These are phyloP conservation scores for Pandemis corylana DNA, from an alignment of 2,888 invertebrate genomes.

Conservation along the genomic window DNA sequence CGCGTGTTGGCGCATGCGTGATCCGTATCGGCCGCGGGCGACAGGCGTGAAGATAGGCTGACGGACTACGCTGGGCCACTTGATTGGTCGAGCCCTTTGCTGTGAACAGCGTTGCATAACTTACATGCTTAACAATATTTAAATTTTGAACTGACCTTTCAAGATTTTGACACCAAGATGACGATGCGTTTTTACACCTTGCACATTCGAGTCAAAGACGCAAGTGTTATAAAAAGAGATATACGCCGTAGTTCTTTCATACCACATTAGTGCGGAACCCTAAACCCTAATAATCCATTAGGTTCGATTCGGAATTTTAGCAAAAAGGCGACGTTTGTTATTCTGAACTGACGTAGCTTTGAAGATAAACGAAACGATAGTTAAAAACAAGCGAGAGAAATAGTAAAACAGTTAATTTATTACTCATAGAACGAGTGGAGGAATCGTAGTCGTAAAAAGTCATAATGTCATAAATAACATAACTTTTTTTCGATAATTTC, in stretches of 20 bases:
- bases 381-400: no score
- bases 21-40: slow-evolving; percentile 55
- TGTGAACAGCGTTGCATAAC: not conserved
- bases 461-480: not conserved
- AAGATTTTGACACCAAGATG: not conserved
- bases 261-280: no score
- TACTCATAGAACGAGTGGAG: not conserved
- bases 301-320: not conserved
- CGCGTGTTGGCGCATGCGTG: slow-evolving; percentile 44
- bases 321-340: not conserved
- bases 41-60: slow-evolving; percentile 59
- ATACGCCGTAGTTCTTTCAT: no score
- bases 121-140: not conserved
- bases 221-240: no score
- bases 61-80: slow-evolving; percentile 46
- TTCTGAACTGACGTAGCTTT: not conserved
- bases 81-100: not conserved
- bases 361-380: not conserved
- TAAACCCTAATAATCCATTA: not conserved
- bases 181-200: no score
- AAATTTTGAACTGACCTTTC: not conserved
- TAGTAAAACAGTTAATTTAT: not conserved
- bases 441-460: not conserved
- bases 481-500: slow-evolving; percentile 34
- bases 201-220: no score